Base-by-base conservation (phyloP, 2,888 invertebrate species). In the Labia minor region DNA sequence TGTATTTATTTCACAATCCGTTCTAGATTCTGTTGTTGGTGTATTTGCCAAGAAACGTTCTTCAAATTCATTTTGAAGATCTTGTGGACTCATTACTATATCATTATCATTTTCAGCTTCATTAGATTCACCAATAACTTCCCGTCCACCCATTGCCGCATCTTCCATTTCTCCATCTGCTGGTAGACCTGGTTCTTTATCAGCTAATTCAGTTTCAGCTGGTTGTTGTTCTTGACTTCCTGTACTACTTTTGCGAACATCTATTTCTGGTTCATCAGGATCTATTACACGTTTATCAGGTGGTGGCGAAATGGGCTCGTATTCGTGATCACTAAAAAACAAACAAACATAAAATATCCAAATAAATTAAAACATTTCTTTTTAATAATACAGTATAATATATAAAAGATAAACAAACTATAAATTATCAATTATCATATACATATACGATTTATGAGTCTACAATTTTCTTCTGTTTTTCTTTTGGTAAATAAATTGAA, bases 281-380 rank as follows among this genome's bases (percentile, higher is more conserved):
- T 21, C 21, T 16, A 18, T 33, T 26, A 64, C 33, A 8, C 33
- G 19, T 8, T 26, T 33, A 33, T 64, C 33, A 70, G 80, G 80
- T 71, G 88, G 87, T 73, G 87, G 86, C 76, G 88, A 89, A 77
- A 93, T 88, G 73, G 91, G 90, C 82, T 93, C 93, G 81, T 93
- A 93, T 80, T 92, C 91, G 85, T 93, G 92, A 83, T 92, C 92
- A 84, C 92, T 93, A 82, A 73, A 85, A 85, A 72, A 72, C 75
- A 71, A 73, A n/a, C n/a, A 72, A 72, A 72, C 72, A 75, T 18
- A 65, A n/a, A 11, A n/a, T 14, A 11, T n/a, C n/a, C n/a, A n/a
- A n/a, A n/a, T n/a, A n/a, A n/a, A n/a, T n/a, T n/a, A n/a, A n/a
- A n/a, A n/a, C n/a, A n/a, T n/a, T n/a, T n/a, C n/a, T n/a, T n/a